These are phyloP conservation scores for Acronicta psi DNA, from an alignment of 2,888 invertebrate species.

Conservation along the genomic window DNA sequence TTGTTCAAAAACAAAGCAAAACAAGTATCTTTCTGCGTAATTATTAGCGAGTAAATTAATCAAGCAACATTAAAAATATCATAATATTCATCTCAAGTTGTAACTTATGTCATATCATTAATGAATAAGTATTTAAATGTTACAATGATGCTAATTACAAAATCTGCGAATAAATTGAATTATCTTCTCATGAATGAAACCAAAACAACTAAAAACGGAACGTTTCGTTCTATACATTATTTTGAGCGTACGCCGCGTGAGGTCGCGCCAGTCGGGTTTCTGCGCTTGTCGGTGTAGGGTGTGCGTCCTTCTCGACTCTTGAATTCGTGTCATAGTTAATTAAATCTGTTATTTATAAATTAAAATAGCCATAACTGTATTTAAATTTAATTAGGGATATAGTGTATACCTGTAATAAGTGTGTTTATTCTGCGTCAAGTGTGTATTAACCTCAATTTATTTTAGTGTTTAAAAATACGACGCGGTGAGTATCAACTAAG, in stretches of 20 bases:
- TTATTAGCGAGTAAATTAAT: no score
- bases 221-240: slow-evolving; percentile 68
- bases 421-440: slow-evolving; percentile 70
- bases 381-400: slow-evolving; percentile 50
- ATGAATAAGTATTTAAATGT: no score
- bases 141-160: slow-evolving; percentile 7
- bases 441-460: slow-evolving; percentile 64
- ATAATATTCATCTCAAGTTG: no score
- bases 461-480: slow-evolving; percentile 68
- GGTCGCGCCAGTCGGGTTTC: slow-evolving; percentile 85
- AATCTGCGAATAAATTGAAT: slow-evolving; percentile 20
- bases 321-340: slow-evolving; percentile 78
- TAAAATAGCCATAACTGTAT: slow-evolving; percentile 61
- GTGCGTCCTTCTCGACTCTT: slow-evolving; percentile 76
- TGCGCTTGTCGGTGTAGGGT: slow-evolving; percentile 80
- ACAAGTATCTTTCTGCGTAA: no score
- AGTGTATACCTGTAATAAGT: slow-evolving; percentile 65
- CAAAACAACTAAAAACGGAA: slow-evolving; percentile 66
- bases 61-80: no score
- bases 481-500: slow-evolving; percentile 72
- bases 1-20: no score
- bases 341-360: slow-evolving; percentile 63
- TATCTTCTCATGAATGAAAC: slow-evolving; percentile 60
- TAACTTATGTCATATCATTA: no score
- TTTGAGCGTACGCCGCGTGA: slow-evolving; percentile 72